phyloP scores from a whole-genome alignment of 2,113 vertebrate species.

The Phalacrocorax pelagicus region DNA sequence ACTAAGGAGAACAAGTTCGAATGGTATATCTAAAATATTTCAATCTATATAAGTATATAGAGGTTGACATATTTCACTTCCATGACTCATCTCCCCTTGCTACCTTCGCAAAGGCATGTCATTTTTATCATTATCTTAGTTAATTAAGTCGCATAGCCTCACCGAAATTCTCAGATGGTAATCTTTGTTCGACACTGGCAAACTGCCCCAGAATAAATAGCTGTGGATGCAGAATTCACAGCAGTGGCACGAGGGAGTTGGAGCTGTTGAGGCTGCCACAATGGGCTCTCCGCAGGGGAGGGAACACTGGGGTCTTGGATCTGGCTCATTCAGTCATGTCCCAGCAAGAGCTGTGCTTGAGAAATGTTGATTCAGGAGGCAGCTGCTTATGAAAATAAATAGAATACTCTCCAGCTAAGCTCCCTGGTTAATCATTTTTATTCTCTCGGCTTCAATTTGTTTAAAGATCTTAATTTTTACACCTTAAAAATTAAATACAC shows the following conservation, averaged over 20 bases:
- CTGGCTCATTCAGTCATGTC: background rate
- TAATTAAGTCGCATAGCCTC: background rate
- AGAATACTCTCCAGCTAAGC: background rate
- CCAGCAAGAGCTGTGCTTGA: background rate
- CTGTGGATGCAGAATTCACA: background rate
- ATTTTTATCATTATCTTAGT: background rate
- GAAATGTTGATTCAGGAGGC: background rate
- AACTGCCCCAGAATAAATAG: background rate
- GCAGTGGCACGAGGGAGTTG: rapidly evolving
- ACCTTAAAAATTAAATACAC: background rate
- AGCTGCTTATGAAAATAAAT: background rate
- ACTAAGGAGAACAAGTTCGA: background rate
- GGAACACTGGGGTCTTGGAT: background rate
- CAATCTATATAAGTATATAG: background rate
- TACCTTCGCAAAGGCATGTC: background rate
- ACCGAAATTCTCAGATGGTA: background rate
- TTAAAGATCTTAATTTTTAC: background rate
- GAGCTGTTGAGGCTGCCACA: background rate
- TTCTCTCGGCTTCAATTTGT: background rate
- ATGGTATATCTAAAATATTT: background rate
- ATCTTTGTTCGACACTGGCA: background rate
- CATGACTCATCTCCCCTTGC: background rate
- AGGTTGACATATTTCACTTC: background rate
- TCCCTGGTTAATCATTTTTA: background rate
- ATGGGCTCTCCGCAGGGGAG: background rate